These are phyloP conservation scores for Python bivittatus DNA, from an alignment of 2,113 vertebrate genomes.

Conservation along the genomic window DNA sequence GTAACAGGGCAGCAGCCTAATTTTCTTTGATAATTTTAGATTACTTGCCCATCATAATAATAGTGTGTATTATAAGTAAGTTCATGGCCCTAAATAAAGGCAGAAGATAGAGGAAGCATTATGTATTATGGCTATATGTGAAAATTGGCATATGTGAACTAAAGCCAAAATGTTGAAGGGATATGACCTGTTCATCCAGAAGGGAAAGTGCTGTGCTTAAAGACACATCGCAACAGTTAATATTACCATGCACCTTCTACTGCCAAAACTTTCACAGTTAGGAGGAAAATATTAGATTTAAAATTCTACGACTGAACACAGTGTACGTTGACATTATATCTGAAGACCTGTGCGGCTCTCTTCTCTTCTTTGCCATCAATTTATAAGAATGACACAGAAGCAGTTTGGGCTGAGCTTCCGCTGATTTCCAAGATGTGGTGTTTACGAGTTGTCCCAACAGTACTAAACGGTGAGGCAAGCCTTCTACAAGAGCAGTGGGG, in stretches of 20 bases:
- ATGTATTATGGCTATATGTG: background rate
- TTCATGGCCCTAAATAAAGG: background rate
- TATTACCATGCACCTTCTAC: background rate
- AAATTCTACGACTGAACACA: background rate
- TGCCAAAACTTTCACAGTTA: background rate
- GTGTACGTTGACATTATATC: background rate
- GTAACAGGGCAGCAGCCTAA: background rate
- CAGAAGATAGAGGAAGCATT: background rate
- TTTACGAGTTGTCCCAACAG: no score
- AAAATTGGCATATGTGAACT: background rate
- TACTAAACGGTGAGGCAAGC: no score
- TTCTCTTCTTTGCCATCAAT: background rate
- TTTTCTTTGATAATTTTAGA: background rate
- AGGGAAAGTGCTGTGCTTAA: background rate
- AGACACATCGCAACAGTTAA: background rate
- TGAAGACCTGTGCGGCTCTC: background rate
- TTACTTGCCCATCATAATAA: background rate
- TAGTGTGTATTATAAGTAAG: background rate
- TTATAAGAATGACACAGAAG: background rate
- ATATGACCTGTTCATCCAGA: background rate
- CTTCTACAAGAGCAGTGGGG: background rate
- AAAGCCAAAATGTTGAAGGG: background rate
- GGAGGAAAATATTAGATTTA: background rate
- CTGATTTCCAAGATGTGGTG: background rate
- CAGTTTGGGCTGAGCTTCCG: background rate